A percentile compares a stretch with the other conserved stretches of the same genome.
Evolutionary conservation across 2,888 invertebrate genomes (phyloP).

Genomic region (Cheilosia grossa): DNA sequence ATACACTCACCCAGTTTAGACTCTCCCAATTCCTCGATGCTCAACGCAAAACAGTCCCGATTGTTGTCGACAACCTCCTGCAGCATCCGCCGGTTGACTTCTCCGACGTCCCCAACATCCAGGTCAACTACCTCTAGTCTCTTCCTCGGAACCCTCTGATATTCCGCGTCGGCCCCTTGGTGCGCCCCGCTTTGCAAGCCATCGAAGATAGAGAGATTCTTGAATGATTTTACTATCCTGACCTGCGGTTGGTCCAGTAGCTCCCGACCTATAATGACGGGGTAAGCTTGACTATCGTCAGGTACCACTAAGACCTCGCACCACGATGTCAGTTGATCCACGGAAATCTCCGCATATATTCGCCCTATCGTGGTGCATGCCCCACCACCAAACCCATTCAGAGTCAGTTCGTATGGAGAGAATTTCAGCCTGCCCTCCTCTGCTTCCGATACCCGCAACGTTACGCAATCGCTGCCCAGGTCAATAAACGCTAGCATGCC

Average conservation of each 20-base stretch:
- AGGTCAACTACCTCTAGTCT: not conserved
- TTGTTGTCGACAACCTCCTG: not conserved
- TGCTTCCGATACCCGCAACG: constrained; percentile 7
- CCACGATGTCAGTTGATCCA: constrained; percentile 11
- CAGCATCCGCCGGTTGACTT: not conserved
- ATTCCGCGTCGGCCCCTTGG: no score
- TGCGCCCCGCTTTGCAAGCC: not conserved
- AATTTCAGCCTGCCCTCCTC: not conserved
- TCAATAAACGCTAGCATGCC: constrained; percentile 20
- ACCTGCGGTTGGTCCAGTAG: constrained; percentile 40
- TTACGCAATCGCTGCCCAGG: constrained; percentile 29
- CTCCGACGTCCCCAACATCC: constrained; percentile 2
- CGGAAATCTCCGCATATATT: constrained; percentile 11
- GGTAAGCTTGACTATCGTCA: constrained; percentile 21
- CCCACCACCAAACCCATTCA: constrained; percentile 34
- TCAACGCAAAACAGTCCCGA: constrained; percentile 19
- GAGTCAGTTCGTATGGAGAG: not conserved
- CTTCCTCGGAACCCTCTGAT: not conserved
- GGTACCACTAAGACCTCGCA: constrained; percentile 24
- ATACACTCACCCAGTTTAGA: constrained; percentile 17
- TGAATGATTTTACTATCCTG: constrained; percentile 16
- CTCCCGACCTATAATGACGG: constrained; percentile 24
- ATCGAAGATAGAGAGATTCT: constrained; percentile 13
- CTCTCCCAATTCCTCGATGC: constrained; percentile 1
- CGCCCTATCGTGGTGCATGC: constrained; percentile 5